Base-by-base conservation (phyloP, 2,888 invertebrate species). In the Plagodis pulveraria region DNA sequence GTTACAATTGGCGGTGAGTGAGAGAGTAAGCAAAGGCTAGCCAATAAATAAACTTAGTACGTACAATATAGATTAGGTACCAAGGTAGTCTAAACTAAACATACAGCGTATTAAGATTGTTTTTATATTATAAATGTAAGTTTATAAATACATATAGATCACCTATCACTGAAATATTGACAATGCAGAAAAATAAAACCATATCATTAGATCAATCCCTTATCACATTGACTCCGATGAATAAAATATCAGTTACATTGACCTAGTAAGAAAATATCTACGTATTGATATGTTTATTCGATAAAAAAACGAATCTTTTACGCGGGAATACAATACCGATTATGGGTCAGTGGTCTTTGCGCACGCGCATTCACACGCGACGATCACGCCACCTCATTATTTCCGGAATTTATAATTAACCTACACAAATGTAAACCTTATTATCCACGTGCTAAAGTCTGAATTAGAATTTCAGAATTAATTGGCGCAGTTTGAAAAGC, bases 351-450 rank as follows among this genome's bases (percentile, higher is more conserved):
- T 83, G 80, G 84, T 84, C 80, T 81, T 22, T 80, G 81, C 82
- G 84, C 78, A 72, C 67, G 73, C 78, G 78, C 74, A 59, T 41
- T 62, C 56, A 67, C 72, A 81, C 80, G 81, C 81, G 79, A 77
- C 72, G 72, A 87, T 91, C 91, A 89, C 87, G 88, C 90, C 89
- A 91, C 87, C 68, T 63, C 70, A 41, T 43, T 81, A 81, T 83
- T 81, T 81, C 80, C 81, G 80, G 71, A 71, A 71, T 70, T 70
- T 58, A 63, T 61, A 32, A 48, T 42, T 36, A 42, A 55, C 52
- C 57, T 62, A 51, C 44, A 50, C 67, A 58, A 73, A 77, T 76
- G 67, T 72, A 67, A 41, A 60, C 63, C 54, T 36, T 65, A 59
- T 9, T 51, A 6, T 8, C 6, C 11, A 11, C n/a, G 9, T 52